Conservation (phyloP, 2,113 vertebrate genomes). For the Amphiprion ocellaris region DNA sequence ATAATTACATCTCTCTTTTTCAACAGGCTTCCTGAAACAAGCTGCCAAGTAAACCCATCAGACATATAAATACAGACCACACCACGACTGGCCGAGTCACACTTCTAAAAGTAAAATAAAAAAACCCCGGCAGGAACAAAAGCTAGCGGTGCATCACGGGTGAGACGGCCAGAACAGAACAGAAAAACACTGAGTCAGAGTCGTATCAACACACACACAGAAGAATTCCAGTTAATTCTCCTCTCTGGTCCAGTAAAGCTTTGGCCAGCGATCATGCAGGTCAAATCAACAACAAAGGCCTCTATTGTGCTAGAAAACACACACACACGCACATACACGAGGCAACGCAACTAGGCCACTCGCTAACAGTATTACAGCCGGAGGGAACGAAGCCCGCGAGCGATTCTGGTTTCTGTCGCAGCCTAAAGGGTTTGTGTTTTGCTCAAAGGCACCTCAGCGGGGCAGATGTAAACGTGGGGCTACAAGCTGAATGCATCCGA, state of each 20-base stretch:
- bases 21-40: neutral
- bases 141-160: constrained; percentile 19
- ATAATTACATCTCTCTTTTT: neutral
- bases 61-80: neutral
- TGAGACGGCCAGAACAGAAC: neutral
- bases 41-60: neutral
- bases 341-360: constrained; percentile 38
- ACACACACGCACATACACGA: neutral
- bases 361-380: constrained; percentile 3
- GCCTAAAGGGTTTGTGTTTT: neutral
- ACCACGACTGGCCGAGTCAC: neutral
- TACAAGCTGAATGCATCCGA: neutral
- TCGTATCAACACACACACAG: constrained; percentile 9
- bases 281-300: constrained; percentile 66
- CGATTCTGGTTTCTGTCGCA: neutral
- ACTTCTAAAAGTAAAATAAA: neutral
- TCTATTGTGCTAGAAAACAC: constrained; percentile 44
- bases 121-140: constrained; percentile 13
- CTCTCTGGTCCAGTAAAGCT: constrained; percentile 49
- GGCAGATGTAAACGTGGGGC: neutral
- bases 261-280: constrained; percentile 35
- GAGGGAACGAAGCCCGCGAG: neutral
- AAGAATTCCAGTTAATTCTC: constrained; percentile 58
- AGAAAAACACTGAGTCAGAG: constrained; percentile 20
- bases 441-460: constrained; percentile 8